Conservation (phyloP, 2,113 vertebrate genomes). For the Galbula dea region DNA sequence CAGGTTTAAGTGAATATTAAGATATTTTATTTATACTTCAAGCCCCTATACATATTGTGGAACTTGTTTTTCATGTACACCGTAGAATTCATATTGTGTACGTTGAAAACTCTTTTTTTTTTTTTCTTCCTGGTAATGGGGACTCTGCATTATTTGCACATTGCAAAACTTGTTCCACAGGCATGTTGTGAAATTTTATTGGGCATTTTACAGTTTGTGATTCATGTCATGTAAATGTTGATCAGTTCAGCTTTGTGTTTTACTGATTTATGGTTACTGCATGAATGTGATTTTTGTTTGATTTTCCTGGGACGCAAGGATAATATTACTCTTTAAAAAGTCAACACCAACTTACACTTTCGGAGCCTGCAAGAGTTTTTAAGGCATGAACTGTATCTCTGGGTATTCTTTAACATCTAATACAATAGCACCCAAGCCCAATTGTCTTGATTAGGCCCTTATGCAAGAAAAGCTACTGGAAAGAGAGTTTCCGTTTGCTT, state of each 20-base stretch:
- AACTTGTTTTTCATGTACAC: slow-evolving; percentile 38
- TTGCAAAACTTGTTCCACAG: slow-evolving; percentile 59
- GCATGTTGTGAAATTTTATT: slow-evolving; percentile 64
- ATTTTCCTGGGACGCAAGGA: slow-evolving; percentile 7
- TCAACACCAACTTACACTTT: not conserved
- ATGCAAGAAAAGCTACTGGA: not conserved
- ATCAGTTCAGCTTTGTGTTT: slow-evolving; percentile 17
- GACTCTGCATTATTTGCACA: slow-evolving; percentile 52
- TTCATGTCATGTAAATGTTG: slow-evolving; percentile 32
- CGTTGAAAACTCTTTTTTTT: slow-evolving; percentile 1
- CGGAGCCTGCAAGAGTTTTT: not conserved
- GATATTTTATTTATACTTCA: slow-evolving; percentile 5
- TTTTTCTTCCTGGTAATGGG: slow-evolving; percentile 34
- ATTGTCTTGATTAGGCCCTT: not conserved
- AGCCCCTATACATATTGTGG: not conserved
- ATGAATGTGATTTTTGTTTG: not conserved
- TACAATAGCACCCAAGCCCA: not conserved
- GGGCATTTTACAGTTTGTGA: slow-evolving; percentile 51
- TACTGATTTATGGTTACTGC: slow-evolving; percentile 17
- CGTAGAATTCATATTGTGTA: slow-evolving; percentile 21
- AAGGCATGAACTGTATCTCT: not conserved
- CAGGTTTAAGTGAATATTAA: not conserved
- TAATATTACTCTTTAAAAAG: not conserved
- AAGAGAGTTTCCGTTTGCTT: not conserved
- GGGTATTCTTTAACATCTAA: not conserved